These are phyloP conservation scores for Drosophila ironensis DNA, from an alignment of 1,140 invertebrate genomes.

Conservation along the genomic window DNA sequence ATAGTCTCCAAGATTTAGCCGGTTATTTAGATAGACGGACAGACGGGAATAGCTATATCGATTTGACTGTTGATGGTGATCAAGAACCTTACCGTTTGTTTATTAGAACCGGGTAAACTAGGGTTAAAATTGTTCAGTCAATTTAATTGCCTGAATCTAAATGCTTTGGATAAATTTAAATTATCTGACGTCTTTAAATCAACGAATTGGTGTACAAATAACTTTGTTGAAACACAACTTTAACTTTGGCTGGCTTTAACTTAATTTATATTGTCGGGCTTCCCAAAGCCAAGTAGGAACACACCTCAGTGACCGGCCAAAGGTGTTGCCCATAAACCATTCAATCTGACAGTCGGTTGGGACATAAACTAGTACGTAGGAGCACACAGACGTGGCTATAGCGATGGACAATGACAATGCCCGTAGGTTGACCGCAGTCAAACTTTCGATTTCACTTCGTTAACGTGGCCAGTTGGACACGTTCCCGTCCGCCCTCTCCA, in stretches of 20 bases:
- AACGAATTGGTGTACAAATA: too few relatives aligned
- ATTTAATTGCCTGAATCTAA: too few relatives aligned
- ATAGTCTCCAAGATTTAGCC: too few relatives aligned
- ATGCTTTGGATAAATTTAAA: too few relatives aligned
- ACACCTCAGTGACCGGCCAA: slow-evolving; percentile 62
- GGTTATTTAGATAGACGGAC: too few relatives aligned
- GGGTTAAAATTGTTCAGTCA: too few relatives aligned
- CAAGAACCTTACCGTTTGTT: too few relatives aligned
- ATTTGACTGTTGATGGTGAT: too few relatives aligned
- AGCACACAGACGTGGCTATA: slow-evolving; percentile 12
- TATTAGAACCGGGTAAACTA: too few relatives aligned
- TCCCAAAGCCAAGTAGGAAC: not conserved
- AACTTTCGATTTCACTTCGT: slow-evolving; percentile 78
- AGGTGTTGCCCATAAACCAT: slow-evolving; percentile 79
- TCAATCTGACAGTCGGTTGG: slow-evolving; percentile 67
- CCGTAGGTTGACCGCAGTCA: slow-evolving; percentile 58
- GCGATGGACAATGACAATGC: slow-evolving; percentile 41
- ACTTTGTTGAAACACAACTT: too few relatives aligned
- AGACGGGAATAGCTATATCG: too few relatives aligned
- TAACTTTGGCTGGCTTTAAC: slow-evolving; percentile 14
- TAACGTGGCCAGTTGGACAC: slow-evolving; percentile 68
- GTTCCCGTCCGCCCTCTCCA: slow-evolving; percentile 40
- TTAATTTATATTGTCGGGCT: slow-evolving; percentile 67
- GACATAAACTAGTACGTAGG: not conserved
- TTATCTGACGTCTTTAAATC: too few relatives aligned